phyloP scores from a whole-genome alignment of 2,888 invertebrate genomes.

The Cheilosia grossa region DNA sequence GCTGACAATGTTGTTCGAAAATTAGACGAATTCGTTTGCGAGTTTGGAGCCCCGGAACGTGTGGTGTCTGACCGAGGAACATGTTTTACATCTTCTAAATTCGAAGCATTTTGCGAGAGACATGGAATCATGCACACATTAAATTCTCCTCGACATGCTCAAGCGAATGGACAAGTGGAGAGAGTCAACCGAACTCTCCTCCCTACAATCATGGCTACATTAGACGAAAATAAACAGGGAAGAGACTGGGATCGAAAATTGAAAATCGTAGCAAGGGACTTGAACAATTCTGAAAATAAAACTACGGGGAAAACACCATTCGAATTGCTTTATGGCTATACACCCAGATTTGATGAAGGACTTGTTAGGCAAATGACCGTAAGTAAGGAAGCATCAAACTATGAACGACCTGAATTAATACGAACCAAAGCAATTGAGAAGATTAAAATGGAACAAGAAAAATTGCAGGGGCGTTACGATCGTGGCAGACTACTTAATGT shows the following conservation, averaged over 20 bases:
- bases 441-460: not conserved
- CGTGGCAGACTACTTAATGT: conserved; percentile 6
- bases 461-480: conserved; percentile 5
- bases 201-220: not conserved
- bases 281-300: conserved; percentile 7
- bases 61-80: conserved; percentile 14
- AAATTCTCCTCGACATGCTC: not conserved
- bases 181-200: conserved; percentile 1
- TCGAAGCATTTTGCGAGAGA: not conserved
- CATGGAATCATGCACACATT: conserved; percentile 9
- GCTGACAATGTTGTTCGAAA: conserved; percentile 21
- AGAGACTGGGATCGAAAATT: not conserved
- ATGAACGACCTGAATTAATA: not conserved
- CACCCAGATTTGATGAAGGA: conserved; percentile 12
- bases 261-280: not conserved
- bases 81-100: conserved; percentile 15
- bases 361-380: not conserved
- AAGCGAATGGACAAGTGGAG: not conserved
- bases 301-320: conserved; percentile 13
- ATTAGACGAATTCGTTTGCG: conserved; percentile 13
- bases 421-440: not conserved
- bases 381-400: not conserved
- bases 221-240: not conserved
- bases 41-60: conserved; percentile 5
- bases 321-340: conserved; percentile 4